Conservation (phyloP, 53 echinoderm and acorn worm genomes). For the Echinarachnius parma region DNA sequence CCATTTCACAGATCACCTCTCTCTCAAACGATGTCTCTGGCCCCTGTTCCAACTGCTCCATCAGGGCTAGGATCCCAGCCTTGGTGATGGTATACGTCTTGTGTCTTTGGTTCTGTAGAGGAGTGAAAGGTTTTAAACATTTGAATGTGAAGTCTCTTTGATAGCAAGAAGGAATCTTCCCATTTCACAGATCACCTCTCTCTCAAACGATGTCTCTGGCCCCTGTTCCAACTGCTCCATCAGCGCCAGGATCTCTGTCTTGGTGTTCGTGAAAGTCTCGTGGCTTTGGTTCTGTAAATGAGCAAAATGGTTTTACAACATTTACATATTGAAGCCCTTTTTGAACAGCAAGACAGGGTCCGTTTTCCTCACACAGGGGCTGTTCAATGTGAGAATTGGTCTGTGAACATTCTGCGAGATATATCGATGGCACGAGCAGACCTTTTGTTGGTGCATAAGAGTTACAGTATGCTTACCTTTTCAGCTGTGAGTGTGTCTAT, state of each 20-base stretch:
- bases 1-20: constrained; percentile 94
- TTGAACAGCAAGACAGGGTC: too few relatives aligned
- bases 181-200: constrained; percentile 96
- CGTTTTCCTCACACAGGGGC: too few relatives aligned
- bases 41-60: constrained; percentile 85
- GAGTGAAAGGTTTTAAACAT: too few relatives aligned
- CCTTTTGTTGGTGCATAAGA: too few relatives aligned
- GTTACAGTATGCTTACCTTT: constrained; percentile 62
- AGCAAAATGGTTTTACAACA: too few relatives aligned
- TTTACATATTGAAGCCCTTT: too few relatives aligned
- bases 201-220: constrained; percentile 94
- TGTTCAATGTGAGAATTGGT: too few relatives aligned
- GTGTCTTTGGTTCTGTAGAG: constrained; percentile 69
- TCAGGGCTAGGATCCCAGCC: constrained; percentile 57
- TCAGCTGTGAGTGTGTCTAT: constrained; percentile 78
- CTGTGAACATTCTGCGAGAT: too few relatives aligned
- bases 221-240: constrained; percentile 87
- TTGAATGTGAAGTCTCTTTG: too few relatives aligned
- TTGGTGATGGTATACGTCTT: constrained; percentile 65
- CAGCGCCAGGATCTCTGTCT: constrained; percentile 61
- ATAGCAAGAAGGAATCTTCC: constrained; percentile 83
- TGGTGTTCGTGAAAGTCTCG: constrained; percentile 60
- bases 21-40: constrained; percentile 97
- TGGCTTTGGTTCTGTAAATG: constrained; percentile 67
- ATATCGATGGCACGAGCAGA: too few relatives aligned